Conservation (phyloP, 2,113 vertebrate genomes). For the Tympanuchus pallidicinctus region DNA sequence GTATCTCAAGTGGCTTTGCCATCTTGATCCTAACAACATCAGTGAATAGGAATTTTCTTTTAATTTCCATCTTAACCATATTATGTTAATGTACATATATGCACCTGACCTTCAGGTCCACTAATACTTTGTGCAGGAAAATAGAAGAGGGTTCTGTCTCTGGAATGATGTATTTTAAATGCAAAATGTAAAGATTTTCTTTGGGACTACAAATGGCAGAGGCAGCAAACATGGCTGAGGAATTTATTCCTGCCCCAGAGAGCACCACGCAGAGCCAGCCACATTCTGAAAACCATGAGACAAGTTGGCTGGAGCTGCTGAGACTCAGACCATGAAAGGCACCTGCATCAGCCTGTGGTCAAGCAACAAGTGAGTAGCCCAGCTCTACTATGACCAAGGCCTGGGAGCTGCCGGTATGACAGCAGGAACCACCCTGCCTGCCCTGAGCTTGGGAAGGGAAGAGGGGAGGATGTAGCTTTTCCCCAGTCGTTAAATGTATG, state of each 20-base stretch:
- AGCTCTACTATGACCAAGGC: not conserved
- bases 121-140: too few relatives aligned
- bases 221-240: not conserved
- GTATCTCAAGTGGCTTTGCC: not conserved
- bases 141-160: not conserved
- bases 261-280: not conserved
- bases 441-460: not conserved
- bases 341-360: not conserved
- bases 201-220: not conserved
- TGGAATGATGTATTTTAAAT: not conserved
- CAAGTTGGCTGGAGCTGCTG: not conserved
- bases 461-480: not conserved
- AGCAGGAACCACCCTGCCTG: rapidly evolving
- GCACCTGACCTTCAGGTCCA: not conserved
- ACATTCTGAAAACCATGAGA: not conserved
- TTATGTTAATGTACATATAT: not conserved
- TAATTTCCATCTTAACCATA: not conserved
- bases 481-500: not conserved
- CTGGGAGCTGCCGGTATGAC: not conserved
- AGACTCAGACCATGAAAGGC: not conserved
- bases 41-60: not conserved
- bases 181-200: not conserved
- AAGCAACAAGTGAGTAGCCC: not conserved
- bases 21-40: not conserved
- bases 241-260: not conserved